Evolutionary conservation across 2,797 vertebrate species (phyloP).

Genomic region (Trichosurus vulpecula): DNA sequence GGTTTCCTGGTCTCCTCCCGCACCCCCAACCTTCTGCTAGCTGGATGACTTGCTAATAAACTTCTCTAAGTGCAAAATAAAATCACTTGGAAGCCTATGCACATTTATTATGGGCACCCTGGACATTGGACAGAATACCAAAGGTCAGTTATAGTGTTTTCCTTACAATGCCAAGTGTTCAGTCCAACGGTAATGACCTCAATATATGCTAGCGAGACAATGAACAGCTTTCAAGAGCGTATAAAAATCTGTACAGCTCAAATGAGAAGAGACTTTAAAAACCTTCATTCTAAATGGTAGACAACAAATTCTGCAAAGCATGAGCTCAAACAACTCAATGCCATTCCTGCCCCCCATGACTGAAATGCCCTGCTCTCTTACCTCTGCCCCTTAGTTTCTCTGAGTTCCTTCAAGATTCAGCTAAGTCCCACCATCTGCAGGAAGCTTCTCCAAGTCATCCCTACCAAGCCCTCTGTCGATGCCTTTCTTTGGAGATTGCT

Average conservation of each 20-base stretch:
- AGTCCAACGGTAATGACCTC: slow-evolving; percentile 41
- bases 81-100: slow-evolving; percentile 72
- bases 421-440: not conserved
- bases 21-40: not conserved
- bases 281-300: not conserved
- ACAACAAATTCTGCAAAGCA: not conserved
- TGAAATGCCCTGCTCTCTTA: not conserved
- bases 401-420: not conserved
- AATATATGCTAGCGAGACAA: not conserved
- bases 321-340: not conserved
- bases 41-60: slow-evolving; percentile 36
- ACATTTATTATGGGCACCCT: slow-evolving; percentile 71
- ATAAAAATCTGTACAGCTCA: not conserved
- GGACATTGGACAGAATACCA: slow-evolving; percentile 64
- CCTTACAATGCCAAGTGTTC: slow-evolving; percentile 52
- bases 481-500: not conserved
- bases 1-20: not conserved
- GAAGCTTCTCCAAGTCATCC: not conserved
- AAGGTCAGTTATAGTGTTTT: slow-evolving; percentile 57
- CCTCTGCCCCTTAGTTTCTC: not conserved
- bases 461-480: not conserved
- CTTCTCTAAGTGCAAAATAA: slow-evolving; percentile 52
- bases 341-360: too few species aligned
- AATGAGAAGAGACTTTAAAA: slow-evolving; percentile 1
- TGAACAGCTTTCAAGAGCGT: not conserved